Percentiles rank a stretch among this genome's conserved stretches.
These are phyloP conservation scores for Phasia obesa DNA, from an alignment of 2,888 invertebrate species.

Conservation along the genomic window DNA sequence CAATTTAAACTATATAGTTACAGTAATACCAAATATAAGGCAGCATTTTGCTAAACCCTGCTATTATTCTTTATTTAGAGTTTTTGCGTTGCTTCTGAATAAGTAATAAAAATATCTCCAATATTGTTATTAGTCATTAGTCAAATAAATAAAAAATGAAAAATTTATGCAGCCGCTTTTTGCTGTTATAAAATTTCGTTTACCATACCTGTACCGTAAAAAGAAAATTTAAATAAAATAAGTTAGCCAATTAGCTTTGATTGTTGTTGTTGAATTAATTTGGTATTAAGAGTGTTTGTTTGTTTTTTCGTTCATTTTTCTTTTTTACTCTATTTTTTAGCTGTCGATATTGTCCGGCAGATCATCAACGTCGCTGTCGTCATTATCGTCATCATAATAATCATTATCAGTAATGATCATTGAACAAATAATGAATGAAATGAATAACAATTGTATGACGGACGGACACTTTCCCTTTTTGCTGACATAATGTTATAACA, in stretches of 20 bases:
- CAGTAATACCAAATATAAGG: too few relatives aligned
- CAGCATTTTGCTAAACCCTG: too few relatives aligned
- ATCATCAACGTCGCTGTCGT: constrained; percentile 30
- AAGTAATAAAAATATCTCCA: too few relatives aligned
- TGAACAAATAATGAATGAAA: constrained; percentile 52
- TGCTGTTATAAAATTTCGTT: too few relatives aligned
- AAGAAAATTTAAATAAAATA: too few relatives aligned
- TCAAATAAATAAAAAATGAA: neutral
- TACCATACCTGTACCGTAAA: too few relatives aligned
- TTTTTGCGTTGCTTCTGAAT: too few relatives aligned
- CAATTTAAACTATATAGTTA: too few relatives aligned
- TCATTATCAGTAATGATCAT: constrained; percentile 44
- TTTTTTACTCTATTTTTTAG: constrained; percentile 31
- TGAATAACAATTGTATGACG: constrained; percentile 43
- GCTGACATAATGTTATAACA: constrained; percentile 70
- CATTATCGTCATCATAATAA: constrained; percentile 20
- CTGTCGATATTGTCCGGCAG: constrained; percentile 47
- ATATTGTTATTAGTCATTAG: too few relatives aligned
- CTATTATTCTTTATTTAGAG: too few relatives aligned
- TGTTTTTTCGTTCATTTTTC: neutral
- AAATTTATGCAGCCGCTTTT: too few relatives aligned
- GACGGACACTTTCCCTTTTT: constrained; percentile 73
- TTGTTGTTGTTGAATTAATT: neutral
- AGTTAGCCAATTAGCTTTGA: constrained; percentile 16
- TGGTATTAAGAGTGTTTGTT: constrained; percentile 9